Conservation (phyloP, 2,797 vertebrate species). For the Coranthus polyacanthus region DNA sequence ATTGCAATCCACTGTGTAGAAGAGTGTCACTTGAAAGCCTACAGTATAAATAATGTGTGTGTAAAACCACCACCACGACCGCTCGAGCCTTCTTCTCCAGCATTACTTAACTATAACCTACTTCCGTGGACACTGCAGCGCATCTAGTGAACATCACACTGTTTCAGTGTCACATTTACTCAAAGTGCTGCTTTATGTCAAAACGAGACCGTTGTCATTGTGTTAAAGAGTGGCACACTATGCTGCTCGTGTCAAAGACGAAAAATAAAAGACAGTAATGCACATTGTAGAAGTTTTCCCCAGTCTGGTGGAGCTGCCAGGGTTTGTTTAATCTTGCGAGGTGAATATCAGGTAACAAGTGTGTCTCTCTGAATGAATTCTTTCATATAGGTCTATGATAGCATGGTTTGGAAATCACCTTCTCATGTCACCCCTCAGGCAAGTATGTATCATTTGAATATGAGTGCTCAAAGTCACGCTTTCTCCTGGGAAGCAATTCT, state of each 20-base stretch:
- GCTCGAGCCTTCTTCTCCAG: conserved; percentile 34
- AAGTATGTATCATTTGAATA: conserved; percentile 23
- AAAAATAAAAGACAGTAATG: no score
- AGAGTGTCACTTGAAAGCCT: conserved; percentile 59
- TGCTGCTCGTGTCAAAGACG: no score
- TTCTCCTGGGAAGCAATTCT: conserved; percentile 43
- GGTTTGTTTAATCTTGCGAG: not conserved
- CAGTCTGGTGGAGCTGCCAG: not conserved
- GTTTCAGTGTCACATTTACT: conserved; percentile 13
- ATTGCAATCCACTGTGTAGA: conserved; percentile 47
- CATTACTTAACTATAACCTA: conserved; percentile 63
- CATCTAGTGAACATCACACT: conserved; percentile 27
- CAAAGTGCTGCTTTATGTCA: conserved; percentile 11
- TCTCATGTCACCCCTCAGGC: conserved; percentile 23
- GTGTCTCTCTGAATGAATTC: conserved; percentile 14
- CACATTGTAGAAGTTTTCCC: no score
- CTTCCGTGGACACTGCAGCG: conserved; percentile 59
- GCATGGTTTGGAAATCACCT: conserved; percentile 22
- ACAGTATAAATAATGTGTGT: conserved; percentile 67
- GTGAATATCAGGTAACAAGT: not conserved
- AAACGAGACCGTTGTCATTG: conserved; percentile 24
- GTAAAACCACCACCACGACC: conserved; percentile 26
- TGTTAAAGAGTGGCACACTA: conserved; percentile 11
- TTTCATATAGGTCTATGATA: conserved; percentile 21
- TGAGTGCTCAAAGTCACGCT: not conserved